Evolutionary conservation across 2,797 vertebrate species (phyloP).

Genomic region (Chanos chanos): DNA sequence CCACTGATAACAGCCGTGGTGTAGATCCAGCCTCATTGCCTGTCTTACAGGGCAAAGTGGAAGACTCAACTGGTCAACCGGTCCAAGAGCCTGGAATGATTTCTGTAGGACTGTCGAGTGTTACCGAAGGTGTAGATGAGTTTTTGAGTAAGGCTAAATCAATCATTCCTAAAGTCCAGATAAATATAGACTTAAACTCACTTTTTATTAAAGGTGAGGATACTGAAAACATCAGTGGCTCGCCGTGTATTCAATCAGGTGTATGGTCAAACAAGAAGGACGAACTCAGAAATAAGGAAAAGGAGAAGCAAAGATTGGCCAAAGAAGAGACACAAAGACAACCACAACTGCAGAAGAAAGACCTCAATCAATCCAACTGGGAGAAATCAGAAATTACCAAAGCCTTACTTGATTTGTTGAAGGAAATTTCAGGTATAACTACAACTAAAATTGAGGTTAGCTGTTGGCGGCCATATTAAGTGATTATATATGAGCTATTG

Average conservation of each 20-base stretch:
- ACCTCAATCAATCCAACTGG: conserved; percentile 42
- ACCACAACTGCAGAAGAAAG: conserved; percentile 44
- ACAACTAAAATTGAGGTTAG: too few species aligned
- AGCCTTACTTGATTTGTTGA: conserved; percentile 74
- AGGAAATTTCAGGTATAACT: conserved; percentile 76
- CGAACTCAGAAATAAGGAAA: conserved; percentile 45
- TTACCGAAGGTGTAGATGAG: conserved; percentile 52
- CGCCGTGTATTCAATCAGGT: conserved; percentile 11
- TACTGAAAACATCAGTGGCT: background rate
- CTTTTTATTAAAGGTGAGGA: conserved; percentile 22
- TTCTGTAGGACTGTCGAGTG: background rate
- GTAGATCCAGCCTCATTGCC: too few species aligned
- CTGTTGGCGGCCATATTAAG: too few species aligned
- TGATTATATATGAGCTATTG: too few species aligned
- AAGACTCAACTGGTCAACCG: background rate
- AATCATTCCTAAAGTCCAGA: conserved; percentile 29
- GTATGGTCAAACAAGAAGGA: conserved; percentile 53
- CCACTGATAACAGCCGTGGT: too few species aligned
- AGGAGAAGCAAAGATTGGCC: conserved; percentile 44
- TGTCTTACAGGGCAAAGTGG: too few species aligned
- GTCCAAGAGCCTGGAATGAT: background rate
- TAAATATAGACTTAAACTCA: conserved; percentile 6
- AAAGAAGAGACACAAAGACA: conserved; percentile 45
- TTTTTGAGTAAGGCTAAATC: conserved; percentile 49
- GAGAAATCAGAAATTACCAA: conserved; percentile 67